These are phyloP conservation scores for Diarsia rubi DNA, from an alignment of 2,888 invertebrate genomes.

Conservation along the genomic window DNA sequence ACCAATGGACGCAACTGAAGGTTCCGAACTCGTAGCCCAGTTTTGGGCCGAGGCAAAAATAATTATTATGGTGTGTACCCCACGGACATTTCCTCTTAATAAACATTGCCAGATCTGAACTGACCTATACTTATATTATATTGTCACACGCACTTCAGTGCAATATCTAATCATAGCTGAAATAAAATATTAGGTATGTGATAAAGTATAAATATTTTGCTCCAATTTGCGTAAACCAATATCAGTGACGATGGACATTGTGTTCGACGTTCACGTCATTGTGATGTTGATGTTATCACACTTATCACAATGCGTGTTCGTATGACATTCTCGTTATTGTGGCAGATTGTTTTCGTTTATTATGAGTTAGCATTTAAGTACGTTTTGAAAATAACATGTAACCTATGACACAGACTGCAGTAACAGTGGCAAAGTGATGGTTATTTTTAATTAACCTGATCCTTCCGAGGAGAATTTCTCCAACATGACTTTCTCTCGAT, in stretches of 20 bases:
- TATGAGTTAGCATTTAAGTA: constrained; percentile 14
- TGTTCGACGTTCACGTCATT: not conserved
- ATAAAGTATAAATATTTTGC: constrained; percentile 24
- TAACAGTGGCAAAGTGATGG: too few relatives aligned
- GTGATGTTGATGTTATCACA: constrained; percentile 31
- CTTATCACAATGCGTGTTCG: constrained; percentile 12
- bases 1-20: not conserved
- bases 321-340: constrained; percentile 17
- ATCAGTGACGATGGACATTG: constrained; percentile 11
- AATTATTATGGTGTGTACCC: too few relatives aligned
- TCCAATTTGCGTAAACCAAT: constrained; percentile 21
- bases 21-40: not conserved
- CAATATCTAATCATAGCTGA: constrained; percentile 26
- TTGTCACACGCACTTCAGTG: not conserved
- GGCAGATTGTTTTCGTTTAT: not conserved
- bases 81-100: too few relatives aligned
- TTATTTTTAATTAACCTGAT: too few relatives aligned
- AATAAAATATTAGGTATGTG: constrained; percentile 15
- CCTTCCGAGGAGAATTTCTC: too few relatives aligned
- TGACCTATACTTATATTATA: constrained; percentile 27
- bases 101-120: not conserved
- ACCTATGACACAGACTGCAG: too few relatives aligned
- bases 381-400: not conserved
- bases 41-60: not conserved
- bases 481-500: not conserved